These are phyloP conservation scores for Odontocerum albicorne DNA, from an alignment of 2,888 invertebrate genomes.

Conservation along the genomic window DNA sequence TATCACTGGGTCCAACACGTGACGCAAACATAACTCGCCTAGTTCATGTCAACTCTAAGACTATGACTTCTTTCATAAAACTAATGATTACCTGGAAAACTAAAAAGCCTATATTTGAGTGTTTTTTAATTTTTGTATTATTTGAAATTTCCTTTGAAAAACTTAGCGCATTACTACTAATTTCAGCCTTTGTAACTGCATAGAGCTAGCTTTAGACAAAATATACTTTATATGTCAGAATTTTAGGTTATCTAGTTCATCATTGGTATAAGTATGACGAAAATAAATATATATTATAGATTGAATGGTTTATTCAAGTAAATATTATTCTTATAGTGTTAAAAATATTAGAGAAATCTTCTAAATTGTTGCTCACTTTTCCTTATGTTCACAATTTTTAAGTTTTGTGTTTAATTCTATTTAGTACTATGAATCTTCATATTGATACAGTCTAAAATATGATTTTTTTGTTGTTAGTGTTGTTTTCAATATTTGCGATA, in stretches of 20 bases:
- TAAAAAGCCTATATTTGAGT: slow-evolving; percentile 13
- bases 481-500: no score
- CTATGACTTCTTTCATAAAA: slow-evolving; percentile 11
- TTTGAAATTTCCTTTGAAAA: slow-evolving; percentile 5
- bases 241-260: slow-evolving; percentile 1
- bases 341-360: no score
- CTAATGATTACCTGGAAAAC: slow-evolving; percentile 15
- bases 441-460: no score
- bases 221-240: slow-evolving; percentile 4
- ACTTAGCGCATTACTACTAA: slow-evolving; percentile 12
- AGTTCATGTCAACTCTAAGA: slow-evolving; percentile 36
- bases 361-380: no score
- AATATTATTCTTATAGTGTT: no score
- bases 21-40: slow-evolving; percentile 37
- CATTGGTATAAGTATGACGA: slow-evolving; percentile 5
- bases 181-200: slow-evolving; percentile 10
- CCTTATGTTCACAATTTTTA: no score
- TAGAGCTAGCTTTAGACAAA: slow-evolving; percentile 12
- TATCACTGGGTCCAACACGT: slow-evolving; percentile 33
- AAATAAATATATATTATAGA: slow-evolving; percentile 1
- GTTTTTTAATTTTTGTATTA: slow-evolving; percentile 13
- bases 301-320: no score
- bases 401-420: no score
- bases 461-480: no score
- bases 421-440: no score